These are phyloP conservation scores for Pungitius pungitius DNA, from an alignment of 2,113 vertebrate species.

Conservation along the genomic window DNA sequence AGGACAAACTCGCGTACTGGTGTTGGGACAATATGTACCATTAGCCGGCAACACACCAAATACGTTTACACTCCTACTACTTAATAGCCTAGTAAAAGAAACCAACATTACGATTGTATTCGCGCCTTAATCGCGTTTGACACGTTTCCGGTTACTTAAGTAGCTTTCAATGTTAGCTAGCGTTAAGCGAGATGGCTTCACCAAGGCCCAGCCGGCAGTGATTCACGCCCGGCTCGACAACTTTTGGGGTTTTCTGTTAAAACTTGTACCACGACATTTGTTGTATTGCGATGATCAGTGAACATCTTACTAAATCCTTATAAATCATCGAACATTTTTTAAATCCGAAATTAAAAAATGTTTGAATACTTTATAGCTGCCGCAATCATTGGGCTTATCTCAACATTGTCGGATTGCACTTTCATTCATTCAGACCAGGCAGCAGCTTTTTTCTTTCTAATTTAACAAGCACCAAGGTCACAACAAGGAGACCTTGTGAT, in stretches of 20 bases:
- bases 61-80: rapidly evolving
- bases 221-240: conserved; percentile 31
- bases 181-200: neutral
- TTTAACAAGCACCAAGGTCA: conserved; percentile 62
- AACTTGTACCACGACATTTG: neutral
- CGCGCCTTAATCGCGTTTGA: neutral
- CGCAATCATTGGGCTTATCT: neutral
- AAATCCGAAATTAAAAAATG: too few relatives aligned
- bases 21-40: conserved; percentile 49
- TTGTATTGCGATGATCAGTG: rapidly evolving
- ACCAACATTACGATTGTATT: rapidly evolving
- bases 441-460: neutral
- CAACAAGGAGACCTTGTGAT: conserved; percentile 40
- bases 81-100: rapidly evolving
- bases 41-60: rapidly evolving
- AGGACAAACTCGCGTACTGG: conserved; percentile 65
- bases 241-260: neutral
- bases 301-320: rapidly evolving
- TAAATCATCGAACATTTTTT: too few relatives aligned
- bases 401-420: neutral
- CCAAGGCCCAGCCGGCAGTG: conserved; percentile 2
- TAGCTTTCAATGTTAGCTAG: neutral
- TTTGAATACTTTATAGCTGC: neutral
- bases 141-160: neutral
- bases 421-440: rapidly evolving